Evolutionary conservation across 2,888 invertebrate species (phyloP).

Genomic region (Sesamia inferens): DNA sequence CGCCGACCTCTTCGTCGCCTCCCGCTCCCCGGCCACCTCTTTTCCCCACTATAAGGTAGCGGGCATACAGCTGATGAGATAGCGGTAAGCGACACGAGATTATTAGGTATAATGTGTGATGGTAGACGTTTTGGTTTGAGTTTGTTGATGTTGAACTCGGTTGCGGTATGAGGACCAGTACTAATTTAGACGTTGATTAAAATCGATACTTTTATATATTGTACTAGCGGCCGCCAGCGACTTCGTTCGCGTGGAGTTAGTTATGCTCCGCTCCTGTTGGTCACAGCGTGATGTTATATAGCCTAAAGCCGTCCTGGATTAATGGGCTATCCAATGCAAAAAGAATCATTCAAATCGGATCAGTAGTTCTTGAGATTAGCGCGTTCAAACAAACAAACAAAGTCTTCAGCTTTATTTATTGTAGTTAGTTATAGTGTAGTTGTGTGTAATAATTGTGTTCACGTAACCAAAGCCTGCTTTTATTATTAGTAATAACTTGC

Average conservation of each 20-base stretch:
- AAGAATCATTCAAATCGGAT: too few species aligned
- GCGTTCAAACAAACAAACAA: too few species aligned
- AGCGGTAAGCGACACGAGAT: constrained; percentile 41
- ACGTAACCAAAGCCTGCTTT: not conserved
- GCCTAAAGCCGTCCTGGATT: too few species aligned
- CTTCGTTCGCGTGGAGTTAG: too few species aligned
- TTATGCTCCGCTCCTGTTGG: too few species aligned
- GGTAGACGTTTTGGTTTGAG: constrained; percentile 8
- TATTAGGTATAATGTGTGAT: constrained; percentile 1
- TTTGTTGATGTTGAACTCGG: not conserved
- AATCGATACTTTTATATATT: not conserved
- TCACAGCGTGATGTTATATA: too few species aligned
- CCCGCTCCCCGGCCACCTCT: constrained; percentile 74
- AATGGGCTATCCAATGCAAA: too few species aligned
- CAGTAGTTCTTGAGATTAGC: too few species aligned
- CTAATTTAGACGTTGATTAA: not conserved
- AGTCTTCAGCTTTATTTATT: not conserved
- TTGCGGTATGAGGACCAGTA: not conserved
- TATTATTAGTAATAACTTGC: not conserved
- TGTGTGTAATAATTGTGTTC: too few species aligned
- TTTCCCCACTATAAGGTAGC: constrained; percentile 72
- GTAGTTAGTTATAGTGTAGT: too few species aligned
- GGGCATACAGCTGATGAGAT: constrained; percentile 57
- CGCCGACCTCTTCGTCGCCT: constrained; percentile 79
- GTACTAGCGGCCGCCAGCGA: too few species aligned